phyloP scores from a whole-genome alignment of 1,140 invertebrate species.

The Trichonephila inaurata region DNA sequence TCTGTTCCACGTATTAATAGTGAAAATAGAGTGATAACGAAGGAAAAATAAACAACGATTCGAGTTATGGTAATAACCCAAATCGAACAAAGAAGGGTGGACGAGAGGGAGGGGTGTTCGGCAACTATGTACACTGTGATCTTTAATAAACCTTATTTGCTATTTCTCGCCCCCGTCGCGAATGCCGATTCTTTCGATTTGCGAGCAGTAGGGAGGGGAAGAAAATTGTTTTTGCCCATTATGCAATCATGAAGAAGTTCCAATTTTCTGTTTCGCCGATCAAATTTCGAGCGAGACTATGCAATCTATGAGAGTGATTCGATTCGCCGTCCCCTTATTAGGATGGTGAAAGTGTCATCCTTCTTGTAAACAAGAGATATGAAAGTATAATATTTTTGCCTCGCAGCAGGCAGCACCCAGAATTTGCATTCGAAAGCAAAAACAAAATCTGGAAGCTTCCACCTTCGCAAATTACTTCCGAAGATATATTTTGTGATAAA shows the following conservation, averaged over 20 bases:
- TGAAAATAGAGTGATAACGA: conserved; percentile 30
- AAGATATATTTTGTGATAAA: conserved; percentile 20
- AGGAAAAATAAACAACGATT: conserved; percentile 23
- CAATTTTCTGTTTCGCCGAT: conserved; percentile 27
- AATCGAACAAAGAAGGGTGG: neutral
- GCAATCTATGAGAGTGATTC: conserved; percentile 48
- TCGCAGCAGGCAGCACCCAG: neutral
- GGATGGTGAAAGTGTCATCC: conserved; percentile 50
- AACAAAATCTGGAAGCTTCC: conserved; percentile 3
- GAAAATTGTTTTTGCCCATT: conserved; percentile 62
- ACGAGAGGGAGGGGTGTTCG: neutral
- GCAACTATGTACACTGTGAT: neutral
- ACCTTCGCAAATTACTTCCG: conserved; percentile 44
- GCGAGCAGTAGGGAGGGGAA: neutral
- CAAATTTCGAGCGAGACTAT: conserved; percentile 48
- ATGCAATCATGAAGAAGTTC: conserved; percentile 43
- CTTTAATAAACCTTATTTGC: conserved; percentile 52
- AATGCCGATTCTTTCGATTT: conserved; percentile 44
- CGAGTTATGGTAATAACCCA: conserved; percentile 22
- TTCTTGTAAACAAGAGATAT: conserved; percentile 37
- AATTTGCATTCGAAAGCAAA: neutral
- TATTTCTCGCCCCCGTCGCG: neutral
- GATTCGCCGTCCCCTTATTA: conserved; percentile 56
- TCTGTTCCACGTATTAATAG: conserved; percentile 20
- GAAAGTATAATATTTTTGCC: conserved; percentile 62